phyloP scores from a whole-genome alignment of 2,797 vertebrate species.

The Scomberomorus guttatus region DNA sequence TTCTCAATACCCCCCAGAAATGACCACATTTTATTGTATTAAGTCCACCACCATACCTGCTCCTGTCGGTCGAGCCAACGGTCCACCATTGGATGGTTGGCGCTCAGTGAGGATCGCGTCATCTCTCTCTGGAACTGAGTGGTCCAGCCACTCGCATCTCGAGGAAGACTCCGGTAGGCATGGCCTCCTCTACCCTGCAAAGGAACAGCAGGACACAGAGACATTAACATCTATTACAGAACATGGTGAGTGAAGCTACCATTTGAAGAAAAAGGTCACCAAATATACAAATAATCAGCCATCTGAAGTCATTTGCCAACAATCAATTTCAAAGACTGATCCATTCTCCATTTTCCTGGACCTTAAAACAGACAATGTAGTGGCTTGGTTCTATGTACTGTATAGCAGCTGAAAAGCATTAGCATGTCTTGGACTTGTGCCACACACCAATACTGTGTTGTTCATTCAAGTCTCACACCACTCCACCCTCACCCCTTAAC shows the following conservation, averaged over 20 bases:
- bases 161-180: conserved; percentile 94
- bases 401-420: conserved; percentile 37
- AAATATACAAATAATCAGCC: neutral
- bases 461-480: conserved; percentile 57
- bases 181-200: conserved; percentile 89
- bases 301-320: neutral
- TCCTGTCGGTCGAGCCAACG: conserved; percentile 96
- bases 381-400: conserved; percentile 16
- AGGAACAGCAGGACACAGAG: conserved; percentile 3
- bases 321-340: conserved; percentile 4
- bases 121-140: conserved; percentile 97
- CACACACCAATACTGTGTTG: conserved; percentile 30
- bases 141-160: conserved; percentile 91
- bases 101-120: conserved; percentile 95
- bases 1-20: neutral
- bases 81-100: conserved; percentile 99
- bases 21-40: neutral
- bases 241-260: neutral
- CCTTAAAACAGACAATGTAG: conserved; percentile 21
- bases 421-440: conserved; percentile 53
- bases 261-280: too few relatives aligned
- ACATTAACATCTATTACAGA: neutral
- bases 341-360: neutral
- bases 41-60: conserved; percentile 85
- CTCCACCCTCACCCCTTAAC: conserved; percentile 33